phyloP scores from a whole-genome alignment of 2,113 vertebrate species.

The Daboia siamensis region DNA sequence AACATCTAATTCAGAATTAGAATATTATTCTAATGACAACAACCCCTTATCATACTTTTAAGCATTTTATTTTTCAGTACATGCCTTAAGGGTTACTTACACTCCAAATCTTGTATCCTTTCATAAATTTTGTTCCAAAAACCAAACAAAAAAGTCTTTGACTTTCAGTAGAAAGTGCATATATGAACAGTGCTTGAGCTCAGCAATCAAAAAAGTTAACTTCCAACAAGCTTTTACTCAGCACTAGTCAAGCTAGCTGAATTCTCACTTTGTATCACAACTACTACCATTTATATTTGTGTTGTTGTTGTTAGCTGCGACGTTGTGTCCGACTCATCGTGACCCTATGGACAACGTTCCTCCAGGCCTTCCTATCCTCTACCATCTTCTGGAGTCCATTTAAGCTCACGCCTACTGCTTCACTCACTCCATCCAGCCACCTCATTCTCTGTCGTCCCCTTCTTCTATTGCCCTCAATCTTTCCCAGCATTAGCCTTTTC shows the following conservation, averaged over 20 bases:
- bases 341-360: too few relatives aligned
- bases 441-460: too few relatives aligned
- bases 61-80: conserved; percentile 7
- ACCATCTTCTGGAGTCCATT: too few relatives aligned
- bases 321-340: too few relatives aligned
- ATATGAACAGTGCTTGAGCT: not conserved
- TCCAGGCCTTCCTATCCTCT: too few relatives aligned
- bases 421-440: too few relatives aligned
- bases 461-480: too few relatives aligned
- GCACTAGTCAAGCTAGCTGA: not conserved
- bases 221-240: not conserved
- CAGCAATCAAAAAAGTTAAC: not conserved
- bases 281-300: not conserved
- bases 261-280: not conserved
- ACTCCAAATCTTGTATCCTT: not conserved
- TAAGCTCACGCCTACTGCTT: too few relatives aligned
- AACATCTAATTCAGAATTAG: not conserved
- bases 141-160: not conserved
- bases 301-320: too few relatives aligned
- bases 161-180: not conserved
- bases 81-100: not conserved
- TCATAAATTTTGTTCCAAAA: not conserved
- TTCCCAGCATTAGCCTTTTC: too few relatives aligned
- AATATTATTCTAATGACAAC: not conserved
- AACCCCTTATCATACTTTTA: not conserved